These are phyloP conservation scores for Eleginops maclovinus DNA, from an alignment of 2,113 vertebrate genomes.

Conservation along the genomic window DNA sequence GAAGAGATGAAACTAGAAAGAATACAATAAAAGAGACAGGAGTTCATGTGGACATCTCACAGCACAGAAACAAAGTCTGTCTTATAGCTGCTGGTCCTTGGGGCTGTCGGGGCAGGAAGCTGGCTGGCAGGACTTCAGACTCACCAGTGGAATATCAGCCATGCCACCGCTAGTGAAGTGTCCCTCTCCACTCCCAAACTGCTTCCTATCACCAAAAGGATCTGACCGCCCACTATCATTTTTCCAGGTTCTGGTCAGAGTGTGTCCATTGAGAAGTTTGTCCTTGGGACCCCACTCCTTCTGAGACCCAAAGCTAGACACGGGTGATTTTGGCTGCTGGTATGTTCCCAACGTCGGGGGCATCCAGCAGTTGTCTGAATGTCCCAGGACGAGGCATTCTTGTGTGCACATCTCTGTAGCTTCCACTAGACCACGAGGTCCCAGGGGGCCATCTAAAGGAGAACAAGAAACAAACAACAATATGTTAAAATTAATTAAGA, in stretches of 20 bases:
- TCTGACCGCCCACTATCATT: conserved; percentile 91
- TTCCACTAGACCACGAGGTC: conserved; percentile 95
- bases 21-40: conserved; percentile 34
- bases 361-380: conserved; percentile 99
- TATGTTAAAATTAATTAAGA: not conserved
- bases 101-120: conserved; percentile 91
- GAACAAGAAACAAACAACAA: conserved; percentile 20
- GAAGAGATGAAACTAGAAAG: conserved; percentile 63
- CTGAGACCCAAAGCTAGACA: conserved; percentile 92
- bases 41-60: conserved; percentile 39
- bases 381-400: conserved; percentile 96
- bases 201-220: conserved; percentile 95
- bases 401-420: conserved; percentile 99
- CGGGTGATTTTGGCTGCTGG: conserved; percentile 95
- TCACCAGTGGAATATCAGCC: conserved; percentile 97
- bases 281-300: conserved; percentile 97
- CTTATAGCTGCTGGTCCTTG: conserved; percentile 99
- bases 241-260: conserved; percentile 96
- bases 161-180: conserved; percentile 92
- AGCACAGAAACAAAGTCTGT: conserved; percentile 63
- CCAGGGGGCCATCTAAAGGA: conserved; percentile 91
- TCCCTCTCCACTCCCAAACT: conserved; percentile 91
- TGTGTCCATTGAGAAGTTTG: conserved; percentile 98
- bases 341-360: conserved; percentile 92
- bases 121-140: conserved; percentile 95